Evolutionary conservation across 1,140 invertebrate species (phyloP), one percentile per base, ranked within the genome.

Genomic region (Sycophila sp.): DNA sequence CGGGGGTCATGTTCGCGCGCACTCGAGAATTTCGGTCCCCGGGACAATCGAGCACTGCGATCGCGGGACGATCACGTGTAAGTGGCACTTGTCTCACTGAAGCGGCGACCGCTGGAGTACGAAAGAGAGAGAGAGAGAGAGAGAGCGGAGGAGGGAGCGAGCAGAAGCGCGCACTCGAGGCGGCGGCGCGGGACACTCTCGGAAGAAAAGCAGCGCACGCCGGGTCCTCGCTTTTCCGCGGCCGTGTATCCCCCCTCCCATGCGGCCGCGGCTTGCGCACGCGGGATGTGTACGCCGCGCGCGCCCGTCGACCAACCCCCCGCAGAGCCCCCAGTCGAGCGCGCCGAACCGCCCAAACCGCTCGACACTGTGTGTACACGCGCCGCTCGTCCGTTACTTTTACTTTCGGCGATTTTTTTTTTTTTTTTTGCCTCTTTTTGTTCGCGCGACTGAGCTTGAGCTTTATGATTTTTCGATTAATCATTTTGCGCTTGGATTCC

Each of bases 211-310:
- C 24, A 8, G 11, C 47, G 47, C 38, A 28, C 32, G 8, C 51
- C 49, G 49, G 49, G 17, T 30, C 26, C 17, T 7, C 28, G 2
- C 60, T 19, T 11, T 19, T 11, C 17, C 49, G 24, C 3, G 19
- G 24, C 15, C 13, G 36, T 36, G 49, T 49, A 38, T n/a, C 62
- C 36, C 63, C 34, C 51, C 19, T 32, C 49, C n/a, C n/a, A n/a
- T n/a, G n/a, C n/a, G n/a, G n/a, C n/a, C 1, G 30, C 2, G 34
- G 4, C 10, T 10, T 11, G 36, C 59, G 59, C 42, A 62, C 59
- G 42, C 42, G 59, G 59, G 22, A 40, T 58, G 55, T 58, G 19
- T 26, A 60, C 58, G 49, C 42, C 30, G 40, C 40, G 40, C 40
- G 7, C 11, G 8, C 17, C 6, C 22, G 19, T 38, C 5, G n/a